A percentile compares a stretch with the other conserved stretches of the same genome.
Conservation (phyloP, 2,888 invertebrate species). For the Anthophora plumipes region DNA sequence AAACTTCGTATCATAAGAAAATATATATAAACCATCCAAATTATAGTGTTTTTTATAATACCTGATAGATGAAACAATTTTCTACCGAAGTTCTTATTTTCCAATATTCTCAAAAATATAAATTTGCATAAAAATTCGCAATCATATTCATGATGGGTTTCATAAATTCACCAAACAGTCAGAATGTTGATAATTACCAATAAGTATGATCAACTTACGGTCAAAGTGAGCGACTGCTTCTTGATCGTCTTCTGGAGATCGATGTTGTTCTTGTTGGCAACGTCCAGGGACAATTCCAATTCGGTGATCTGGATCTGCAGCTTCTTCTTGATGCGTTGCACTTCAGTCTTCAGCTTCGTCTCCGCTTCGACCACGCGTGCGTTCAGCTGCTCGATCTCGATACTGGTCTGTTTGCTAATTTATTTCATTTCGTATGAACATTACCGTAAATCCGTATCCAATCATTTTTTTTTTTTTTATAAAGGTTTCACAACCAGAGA, state of each 20-base stretch:
- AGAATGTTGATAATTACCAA: too few relatives aligned
- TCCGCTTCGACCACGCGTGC: conserved; percentile 98
- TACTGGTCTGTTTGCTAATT: conserved; percentile 97
- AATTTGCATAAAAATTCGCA: too few relatives aligned
- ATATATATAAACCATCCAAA: too few relatives aligned
- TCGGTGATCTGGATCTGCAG: conserved; percentile 98
- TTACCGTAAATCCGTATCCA: conserved; percentile 7
- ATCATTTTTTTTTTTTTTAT: conserved; percentile 1
- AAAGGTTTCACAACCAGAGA: not conserved
- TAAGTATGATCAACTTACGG: conserved; percentile 84
- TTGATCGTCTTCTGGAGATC: conserved; percentile 99
- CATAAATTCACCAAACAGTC: not conserved
- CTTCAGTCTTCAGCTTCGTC: conserved; percentile 97
- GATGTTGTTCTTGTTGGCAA: conserved; percentile 99
- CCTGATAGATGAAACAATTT: too few relatives aligned
- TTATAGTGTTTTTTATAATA: too few relatives aligned
- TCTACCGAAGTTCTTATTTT: too few relatives aligned
- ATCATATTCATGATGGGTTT: too few relatives aligned
- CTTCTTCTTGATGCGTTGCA: conserved; percentile 99
- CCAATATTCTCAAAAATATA: too few relatives aligned
- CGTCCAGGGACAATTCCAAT: conserved; percentile 97
- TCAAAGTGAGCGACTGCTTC: conserved; percentile 97
- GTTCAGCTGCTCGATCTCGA: conserved; percentile 98
- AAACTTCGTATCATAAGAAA: too few relatives aligned
- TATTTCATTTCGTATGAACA: conserved; percentile 53